Percentiles rank a stretch among this genome's conserved stretches.
Conservation (phyloP, 2,888 invertebrate genomes). For the Germaria angustata region DNA sequence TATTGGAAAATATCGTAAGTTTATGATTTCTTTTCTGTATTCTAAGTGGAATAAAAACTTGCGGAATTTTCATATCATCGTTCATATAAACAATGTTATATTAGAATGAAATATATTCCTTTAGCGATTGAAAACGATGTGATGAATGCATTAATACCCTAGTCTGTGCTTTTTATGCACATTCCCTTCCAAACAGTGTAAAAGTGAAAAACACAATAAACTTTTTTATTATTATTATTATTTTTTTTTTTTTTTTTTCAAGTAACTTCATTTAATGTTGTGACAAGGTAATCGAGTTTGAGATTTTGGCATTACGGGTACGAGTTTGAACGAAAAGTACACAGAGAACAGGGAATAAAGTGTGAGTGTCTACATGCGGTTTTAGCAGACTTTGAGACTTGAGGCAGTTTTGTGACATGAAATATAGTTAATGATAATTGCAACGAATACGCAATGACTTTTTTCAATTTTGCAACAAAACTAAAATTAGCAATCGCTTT, state of each 20-base stretch:
- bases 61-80: too few relatives aligned
- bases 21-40: too few relatives aligned
- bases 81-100: too few relatives aligned
- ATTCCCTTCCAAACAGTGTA: neutral
- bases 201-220: slow-evolving; percentile 32
- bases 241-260: neutral
- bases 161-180: neutral
- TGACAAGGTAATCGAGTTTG: slow-evolving; percentile 61
- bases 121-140: neutral
- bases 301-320: slow-evolving; percentile 40
- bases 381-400: slow-evolving; percentile 42
- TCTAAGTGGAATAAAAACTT: too few relatives aligned
- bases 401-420: slow-evolving; percentile 52
- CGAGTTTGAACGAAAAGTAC: slow-evolving; percentile 35
- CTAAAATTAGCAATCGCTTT: slow-evolving; percentile 7
- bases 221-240: neutral
- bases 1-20: too few relatives aligned
- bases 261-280: slow-evolving; percentile 41
- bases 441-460: slow-evolving; percentile 55
- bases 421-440: slow-evolving; percentile 56
- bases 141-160: neutral
- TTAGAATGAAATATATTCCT: too few relatives aligned
- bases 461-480: neutral
- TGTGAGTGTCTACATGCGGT: slow-evolving; percentile 7
- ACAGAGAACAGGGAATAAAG: slow-evolving; percentile 9